These are phyloP conservation scores for Amblyornis subalaris DNA, from an alignment of 2,113 vertebrate genomes.

Conservation along the genomic window DNA sequence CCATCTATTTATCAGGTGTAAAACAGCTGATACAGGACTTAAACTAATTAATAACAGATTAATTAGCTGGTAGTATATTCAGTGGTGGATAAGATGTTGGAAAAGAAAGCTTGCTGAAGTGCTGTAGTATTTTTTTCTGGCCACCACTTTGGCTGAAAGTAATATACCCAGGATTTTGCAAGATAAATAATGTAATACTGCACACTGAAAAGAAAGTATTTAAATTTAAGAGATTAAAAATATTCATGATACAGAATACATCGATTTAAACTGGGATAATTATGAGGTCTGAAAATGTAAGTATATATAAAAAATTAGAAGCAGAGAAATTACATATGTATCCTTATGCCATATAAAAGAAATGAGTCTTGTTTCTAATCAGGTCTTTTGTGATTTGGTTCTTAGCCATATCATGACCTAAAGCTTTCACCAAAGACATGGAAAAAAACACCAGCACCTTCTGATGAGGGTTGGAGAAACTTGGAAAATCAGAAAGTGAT, in stretches of 20 bases:
- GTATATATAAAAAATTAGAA: not conserved
- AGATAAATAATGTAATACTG: not conserved
- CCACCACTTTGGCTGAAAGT: not conserved
- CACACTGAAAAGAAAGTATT: not conserved
- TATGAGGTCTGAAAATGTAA: not conserved
- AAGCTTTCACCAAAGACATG: not conserved
- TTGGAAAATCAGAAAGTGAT: not conserved
- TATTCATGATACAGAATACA: not conserved
- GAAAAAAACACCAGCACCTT: not conserved
- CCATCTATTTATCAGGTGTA: not conserved
- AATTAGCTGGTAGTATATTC: not conserved
- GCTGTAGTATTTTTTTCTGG: not conserved
- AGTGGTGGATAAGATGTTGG: not conserved
- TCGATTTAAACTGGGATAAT: not conserved
- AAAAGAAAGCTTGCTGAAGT: not conserved
- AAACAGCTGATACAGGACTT: not conserved
- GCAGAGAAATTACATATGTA: not conserved
- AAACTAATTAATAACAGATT: not conserved
- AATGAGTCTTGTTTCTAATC: not conserved
- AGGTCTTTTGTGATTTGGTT: not conserved
- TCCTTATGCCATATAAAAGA: not conserved
- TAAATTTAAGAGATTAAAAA: not conserved
- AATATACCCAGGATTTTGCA: not conserved
- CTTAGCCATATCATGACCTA: not conserved
- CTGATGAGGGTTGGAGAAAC: not conserved